Percentiles rank a stretch among this genome's conserved stretches.
phyloP scores from a whole-genome alignment of 2,888 invertebrate species.

The Perdita meconis region DNA sequence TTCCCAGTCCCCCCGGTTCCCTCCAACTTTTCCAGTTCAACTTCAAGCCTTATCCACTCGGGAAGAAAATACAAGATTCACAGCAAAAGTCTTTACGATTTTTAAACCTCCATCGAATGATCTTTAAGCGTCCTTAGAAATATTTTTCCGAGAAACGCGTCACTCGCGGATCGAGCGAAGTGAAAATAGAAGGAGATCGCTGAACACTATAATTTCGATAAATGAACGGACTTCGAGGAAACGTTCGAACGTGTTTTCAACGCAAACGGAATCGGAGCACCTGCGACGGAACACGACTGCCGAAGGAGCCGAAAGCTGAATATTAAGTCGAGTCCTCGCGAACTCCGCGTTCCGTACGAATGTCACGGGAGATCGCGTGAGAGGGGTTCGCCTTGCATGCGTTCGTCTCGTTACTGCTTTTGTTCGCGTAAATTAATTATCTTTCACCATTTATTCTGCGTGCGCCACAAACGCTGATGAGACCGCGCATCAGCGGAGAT shows the following conservation, averaged over 20 bases:
- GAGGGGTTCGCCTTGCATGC: slow-evolving; percentile 74
- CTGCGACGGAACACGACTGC: slow-evolving; percentile 23
- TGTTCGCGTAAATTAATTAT: slow-evolving; percentile 80
- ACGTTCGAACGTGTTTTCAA: slow-evolving; percentile 13
- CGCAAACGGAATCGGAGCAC: slow-evolving; percentile 23
- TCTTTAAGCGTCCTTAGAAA: too few relatives aligned
- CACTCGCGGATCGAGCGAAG: slow-evolving; percentile 8
- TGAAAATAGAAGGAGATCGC: not conserved
- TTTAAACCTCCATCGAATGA: too few relatives aligned
- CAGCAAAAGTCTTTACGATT: not conserved
- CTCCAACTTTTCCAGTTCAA: not conserved
- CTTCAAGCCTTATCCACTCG: not conserved
- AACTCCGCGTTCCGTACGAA: slow-evolving; percentile 57
- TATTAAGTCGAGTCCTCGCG: slow-evolving; percentile 42
- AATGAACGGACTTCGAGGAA: slow-evolving; percentile 26
- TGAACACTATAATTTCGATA: slow-evolving; percentile 20
- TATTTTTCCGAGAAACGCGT: not conserved
- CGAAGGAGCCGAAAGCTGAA: slow-evolving; percentile 23
- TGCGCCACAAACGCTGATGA: slow-evolving; percentile 38
- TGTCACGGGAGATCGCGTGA: slow-evolving; percentile 76
- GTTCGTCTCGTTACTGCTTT: slow-evolving; percentile 78
- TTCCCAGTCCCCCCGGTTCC: not conserved
- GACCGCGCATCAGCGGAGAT: not conserved
- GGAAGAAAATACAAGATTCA: not conserved
- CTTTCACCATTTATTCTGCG: slow-evolving; percentile 68